Conservation (phyloP, 2,888 invertebrate genomes). For the Ariolimax columbianus region DNA sequence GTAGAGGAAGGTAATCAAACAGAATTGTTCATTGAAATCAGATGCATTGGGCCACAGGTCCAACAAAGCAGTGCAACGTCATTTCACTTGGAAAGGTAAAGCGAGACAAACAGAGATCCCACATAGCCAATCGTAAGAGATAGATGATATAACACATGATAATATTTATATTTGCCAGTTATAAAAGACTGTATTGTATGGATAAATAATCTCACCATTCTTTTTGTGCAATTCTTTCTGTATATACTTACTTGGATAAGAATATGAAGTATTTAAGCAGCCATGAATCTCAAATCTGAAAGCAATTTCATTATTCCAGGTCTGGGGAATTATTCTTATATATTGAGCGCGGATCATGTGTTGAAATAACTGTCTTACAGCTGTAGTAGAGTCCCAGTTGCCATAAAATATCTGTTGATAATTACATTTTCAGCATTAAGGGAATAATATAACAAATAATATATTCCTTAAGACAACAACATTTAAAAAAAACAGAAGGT, state of each 20-base stretch:
- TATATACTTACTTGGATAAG: slow-evolving; percentile 11
- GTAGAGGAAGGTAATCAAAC: too few species aligned
- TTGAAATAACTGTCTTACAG: slow-evolving; percentile 84
- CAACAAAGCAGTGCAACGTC: too few species aligned
- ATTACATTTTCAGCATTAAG: not conserved
- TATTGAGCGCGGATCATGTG: slow-evolving; percentile 87
- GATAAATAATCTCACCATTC: not conserved
- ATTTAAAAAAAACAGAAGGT: not conserved
- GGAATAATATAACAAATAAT: not conserved
- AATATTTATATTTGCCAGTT: too few species aligned
- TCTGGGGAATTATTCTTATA: slow-evolving; percentile 85
- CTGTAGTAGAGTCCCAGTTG: slow-evolving; percentile 83
- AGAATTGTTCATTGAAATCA: too few species aligned
- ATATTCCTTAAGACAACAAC: not conserved
- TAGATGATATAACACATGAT: too few species aligned
- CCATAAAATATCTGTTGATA: slow-evolving; percentile 84
- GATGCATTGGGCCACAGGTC: too few species aligned
- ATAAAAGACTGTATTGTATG: too few species aligned
- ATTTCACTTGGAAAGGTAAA: too few species aligned
- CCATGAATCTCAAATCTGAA: slow-evolving; percentile 87
- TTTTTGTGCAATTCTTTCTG: not conserved
- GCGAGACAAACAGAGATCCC: too few species aligned
- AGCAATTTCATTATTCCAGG: slow-evolving; percentile 87
- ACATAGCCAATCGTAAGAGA: too few species aligned
- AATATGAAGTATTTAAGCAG: slow-evolving; percentile 79